Evolutionary conservation across 2,888 invertebrate species (phyloP).

Genomic region (Hydrotaea cyrtoneurina): DNA sequence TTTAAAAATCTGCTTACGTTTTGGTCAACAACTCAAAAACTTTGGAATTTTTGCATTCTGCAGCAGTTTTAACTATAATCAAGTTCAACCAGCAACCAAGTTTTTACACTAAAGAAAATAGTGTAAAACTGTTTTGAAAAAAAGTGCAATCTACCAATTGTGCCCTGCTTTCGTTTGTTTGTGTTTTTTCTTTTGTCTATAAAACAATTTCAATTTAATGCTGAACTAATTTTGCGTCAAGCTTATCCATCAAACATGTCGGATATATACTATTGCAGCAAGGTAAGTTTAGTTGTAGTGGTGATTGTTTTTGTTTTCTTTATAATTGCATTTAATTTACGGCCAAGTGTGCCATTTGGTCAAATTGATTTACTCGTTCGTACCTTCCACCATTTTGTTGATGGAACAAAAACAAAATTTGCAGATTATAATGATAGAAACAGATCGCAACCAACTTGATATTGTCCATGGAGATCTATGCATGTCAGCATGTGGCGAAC

Average conservation of each 20-base stretch:
- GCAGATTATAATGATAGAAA: neutral
- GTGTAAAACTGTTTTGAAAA: neutral
- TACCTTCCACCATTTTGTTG: constrained; percentile 3
- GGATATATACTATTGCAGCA: constrained; percentile 71
- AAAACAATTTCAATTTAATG: constrained; percentile 33
- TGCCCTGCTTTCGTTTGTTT: too few relatives aligned
- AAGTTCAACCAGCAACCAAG: constrained; percentile 28
- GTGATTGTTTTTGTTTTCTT: constrained; percentile 4
- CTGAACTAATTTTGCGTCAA: constrained; percentile 32
- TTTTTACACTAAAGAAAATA: constrained; percentile 43
- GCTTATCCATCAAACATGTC: constrained; percentile 63
- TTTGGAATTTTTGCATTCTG: constrained; percentile 45
- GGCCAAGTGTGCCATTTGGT: constrained; percentile 4
- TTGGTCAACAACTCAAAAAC: neutral
- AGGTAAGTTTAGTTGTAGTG: constrained; percentile 62
- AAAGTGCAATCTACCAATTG: constrained; percentile 16
- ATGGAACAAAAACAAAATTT: neutral
- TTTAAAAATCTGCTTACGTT: neutral
- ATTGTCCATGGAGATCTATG: too few relatives aligned
- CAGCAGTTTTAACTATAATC: neutral
- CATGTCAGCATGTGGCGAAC: neutral
- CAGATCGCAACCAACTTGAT: neutral
- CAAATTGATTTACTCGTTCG: neutral
- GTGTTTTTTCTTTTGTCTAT: constrained; percentile 38
- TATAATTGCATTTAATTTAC: constrained; percentile 11